Evolutionary conservation across 2,113 vertebrate genomes (phyloP).

Genomic region (Verasper variegatus): DNA sequence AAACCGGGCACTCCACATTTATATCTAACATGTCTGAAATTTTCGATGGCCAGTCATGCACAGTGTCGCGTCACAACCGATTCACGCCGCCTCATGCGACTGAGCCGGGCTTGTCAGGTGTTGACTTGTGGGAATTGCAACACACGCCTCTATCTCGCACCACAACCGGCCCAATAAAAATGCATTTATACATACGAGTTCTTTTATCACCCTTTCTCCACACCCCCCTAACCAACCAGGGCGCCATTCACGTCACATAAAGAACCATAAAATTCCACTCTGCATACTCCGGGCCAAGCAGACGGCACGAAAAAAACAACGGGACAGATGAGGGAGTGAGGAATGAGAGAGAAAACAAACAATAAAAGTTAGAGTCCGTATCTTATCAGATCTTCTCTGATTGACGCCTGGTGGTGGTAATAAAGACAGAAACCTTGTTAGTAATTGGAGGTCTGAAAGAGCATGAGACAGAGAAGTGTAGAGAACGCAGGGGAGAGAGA

Average conservation of each 20-base stretch:
- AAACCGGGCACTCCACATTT: conserved; percentile 22
- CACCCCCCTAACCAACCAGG: conserved; percentile 38
- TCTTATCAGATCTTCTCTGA: conserved; percentile 91
- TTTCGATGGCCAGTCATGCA: conserved; percentile 13
- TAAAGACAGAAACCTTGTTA: conserved; percentile 91
- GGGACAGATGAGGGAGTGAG: conserved; percentile 38
- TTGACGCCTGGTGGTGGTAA: conserved; percentile 90
- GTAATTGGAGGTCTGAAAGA: conserved; percentile 88
- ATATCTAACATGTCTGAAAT: conserved; percentile 27
- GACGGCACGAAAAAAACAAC: conserved; percentile 8
- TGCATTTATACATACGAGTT: conserved; percentile 41
- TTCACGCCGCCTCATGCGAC: background rate
- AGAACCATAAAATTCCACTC: conserved; percentile 74
- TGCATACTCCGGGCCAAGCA: conserved; percentile 32
- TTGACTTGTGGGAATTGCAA: conserved; percentile 42
- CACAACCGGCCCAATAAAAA: conserved; percentile 45
- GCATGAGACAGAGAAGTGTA: conserved; percentile 68
- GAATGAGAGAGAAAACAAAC: conserved; percentile 77
- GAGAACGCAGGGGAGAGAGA: background rate
- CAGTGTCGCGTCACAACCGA: conserved; percentile 32
- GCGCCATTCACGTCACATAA: conserved; percentile 48
- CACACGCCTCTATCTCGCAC: conserved; percentile 7
- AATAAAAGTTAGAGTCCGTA: conserved; percentile 89
- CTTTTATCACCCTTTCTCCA: conserved; percentile 53
- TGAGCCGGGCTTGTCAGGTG: conserved; percentile 34